Conservation (phyloP, 2,888 invertebrate genomes). For the Luffia ferchaultella region DNA sequence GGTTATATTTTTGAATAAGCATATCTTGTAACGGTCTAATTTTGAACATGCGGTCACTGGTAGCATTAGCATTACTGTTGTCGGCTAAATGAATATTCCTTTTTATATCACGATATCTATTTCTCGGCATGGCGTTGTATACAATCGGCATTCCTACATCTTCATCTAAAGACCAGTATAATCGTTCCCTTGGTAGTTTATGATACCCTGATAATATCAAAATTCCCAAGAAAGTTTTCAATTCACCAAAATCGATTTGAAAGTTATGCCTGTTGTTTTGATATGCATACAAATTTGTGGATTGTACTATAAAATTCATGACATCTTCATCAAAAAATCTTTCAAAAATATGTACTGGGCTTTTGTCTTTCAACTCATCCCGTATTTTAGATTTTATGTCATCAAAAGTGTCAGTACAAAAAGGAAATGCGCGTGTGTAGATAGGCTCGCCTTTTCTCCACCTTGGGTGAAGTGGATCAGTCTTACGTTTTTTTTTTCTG, state of each 20-base stretch:
- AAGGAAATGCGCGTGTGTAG: no score
- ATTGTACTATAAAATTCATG: not conserved
- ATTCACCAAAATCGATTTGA: not conserved
- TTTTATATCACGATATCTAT: not conserved
- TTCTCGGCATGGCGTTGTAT: not conserved
- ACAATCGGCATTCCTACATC: not conserved
- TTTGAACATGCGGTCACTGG: not conserved
- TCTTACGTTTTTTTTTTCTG: not conserved
- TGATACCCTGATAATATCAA: not conserved
- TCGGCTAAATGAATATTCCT: not conserved
- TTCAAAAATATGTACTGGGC: not conserved
- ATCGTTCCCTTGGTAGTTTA: not conserved
- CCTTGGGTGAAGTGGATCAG: not conserved
- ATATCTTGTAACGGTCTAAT: not conserved
- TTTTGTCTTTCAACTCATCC: not conserved
- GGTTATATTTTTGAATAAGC: not conserved
- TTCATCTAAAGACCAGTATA: slow-evolving; percentile 1
- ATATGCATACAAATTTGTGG: not conserved
- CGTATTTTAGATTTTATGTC: not conserved
- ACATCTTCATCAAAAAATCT: not conserved
- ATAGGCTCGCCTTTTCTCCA: no score
- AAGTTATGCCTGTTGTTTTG: not conserved
- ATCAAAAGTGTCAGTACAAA: not conserved
- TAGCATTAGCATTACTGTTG: not conserved
- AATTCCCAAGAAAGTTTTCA: not conserved